Percentiles rank a stretch among this genome's conserved stretches.
These are phyloP conservation scores for Copsychus sechellarum DNA, from an alignment of 2,113 vertebrate species.

Conservation along the genomic window DNA sequence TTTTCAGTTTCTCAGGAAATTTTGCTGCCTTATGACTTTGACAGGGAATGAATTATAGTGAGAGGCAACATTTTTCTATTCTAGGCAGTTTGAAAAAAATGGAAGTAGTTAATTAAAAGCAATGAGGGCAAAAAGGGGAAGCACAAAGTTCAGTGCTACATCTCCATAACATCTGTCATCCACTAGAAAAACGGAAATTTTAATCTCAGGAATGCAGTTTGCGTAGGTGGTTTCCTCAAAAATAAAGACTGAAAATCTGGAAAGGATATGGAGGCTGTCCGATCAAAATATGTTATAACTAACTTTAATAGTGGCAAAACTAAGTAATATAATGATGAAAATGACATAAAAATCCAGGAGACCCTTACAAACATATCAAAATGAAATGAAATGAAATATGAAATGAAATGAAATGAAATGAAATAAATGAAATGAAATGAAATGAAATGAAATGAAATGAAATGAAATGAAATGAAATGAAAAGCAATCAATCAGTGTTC, in stretches of 20 bases:
- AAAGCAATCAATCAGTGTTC: background rate
- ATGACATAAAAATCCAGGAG: background rate
- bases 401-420: background rate
- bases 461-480: accelerated
- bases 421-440: background rate
- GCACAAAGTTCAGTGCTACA: background rate
- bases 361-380: background rate
- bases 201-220: background rate
- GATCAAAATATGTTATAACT: background rate
- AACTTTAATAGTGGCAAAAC: background rate
- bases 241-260: background rate
- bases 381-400: background rate
- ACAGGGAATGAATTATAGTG: background rate
- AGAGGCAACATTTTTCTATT: background rate
- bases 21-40: background rate
- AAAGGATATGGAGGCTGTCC: background rate
- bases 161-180: background rate
- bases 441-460: background rate
- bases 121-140: background rate
- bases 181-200: background rate
- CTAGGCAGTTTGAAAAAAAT: background rate
- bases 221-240: accelerated
- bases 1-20: background rate
- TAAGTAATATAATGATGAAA: background rate
- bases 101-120: background rate